These are phyloP conservation scores for Phoeniculus purpureus DNA, from an alignment of 2,797 vertebrate genomes.

Conservation along the genomic window DNA sequence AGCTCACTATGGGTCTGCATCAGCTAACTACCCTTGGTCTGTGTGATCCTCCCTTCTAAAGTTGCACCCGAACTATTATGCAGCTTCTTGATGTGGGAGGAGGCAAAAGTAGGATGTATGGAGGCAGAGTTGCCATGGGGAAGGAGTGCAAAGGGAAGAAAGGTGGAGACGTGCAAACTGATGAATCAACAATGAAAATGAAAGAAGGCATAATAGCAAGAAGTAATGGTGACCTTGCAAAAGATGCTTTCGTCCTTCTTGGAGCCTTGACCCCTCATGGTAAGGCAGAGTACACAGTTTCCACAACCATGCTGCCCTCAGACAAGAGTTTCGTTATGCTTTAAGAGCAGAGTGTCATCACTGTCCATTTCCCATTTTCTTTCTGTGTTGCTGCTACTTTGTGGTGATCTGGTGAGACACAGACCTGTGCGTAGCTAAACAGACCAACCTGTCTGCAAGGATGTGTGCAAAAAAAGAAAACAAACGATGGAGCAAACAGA, in stretches of 20 bases:
- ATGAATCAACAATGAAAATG: not conserved
- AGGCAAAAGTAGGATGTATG: not conserved
- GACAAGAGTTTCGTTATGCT: not conserved
- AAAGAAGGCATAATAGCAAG: not conserved
- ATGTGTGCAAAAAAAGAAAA: slow-evolving; percentile 6
- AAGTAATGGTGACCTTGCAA: not conserved
- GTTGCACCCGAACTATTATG: not conserved
- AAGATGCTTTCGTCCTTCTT: not conserved
- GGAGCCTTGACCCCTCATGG: not conserved
- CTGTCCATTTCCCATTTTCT: not conserved
- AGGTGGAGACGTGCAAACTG: not conserved
- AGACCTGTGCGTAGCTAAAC: not conserved
- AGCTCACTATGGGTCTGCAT: not conserved
- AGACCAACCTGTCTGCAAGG: slow-evolving; percentile 9
- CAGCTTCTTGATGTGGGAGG: not conserved
- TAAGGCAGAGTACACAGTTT: not conserved
- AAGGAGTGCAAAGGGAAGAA: slow-evolving; percentile 7
- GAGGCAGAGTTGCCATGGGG: slow-evolving; percentile 34
- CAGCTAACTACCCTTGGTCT: not conserved
- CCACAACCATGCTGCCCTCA: not conserved
- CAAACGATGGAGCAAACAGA: not conserved
- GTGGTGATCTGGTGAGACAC: not conserved
- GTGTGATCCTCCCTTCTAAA: not conserved
- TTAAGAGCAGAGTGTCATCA: not conserved
- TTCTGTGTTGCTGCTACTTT: not conserved